These are phyloP conservation scores for Paralvinella palmiformis DNA, from an alignment of 1,140 invertebrate genomes.

Conservation along the genomic window DNA sequence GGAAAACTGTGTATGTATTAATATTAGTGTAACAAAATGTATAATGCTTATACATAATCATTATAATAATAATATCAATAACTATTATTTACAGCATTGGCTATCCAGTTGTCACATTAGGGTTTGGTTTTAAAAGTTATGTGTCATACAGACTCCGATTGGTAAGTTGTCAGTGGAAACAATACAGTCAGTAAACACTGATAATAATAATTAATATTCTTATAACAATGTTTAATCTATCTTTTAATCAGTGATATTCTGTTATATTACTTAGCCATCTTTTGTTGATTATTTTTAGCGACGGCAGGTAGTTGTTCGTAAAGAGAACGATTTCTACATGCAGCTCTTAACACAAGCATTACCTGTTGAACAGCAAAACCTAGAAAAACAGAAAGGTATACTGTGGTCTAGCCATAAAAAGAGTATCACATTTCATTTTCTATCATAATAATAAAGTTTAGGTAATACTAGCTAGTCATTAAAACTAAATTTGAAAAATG, in stretches of 20 bases:
- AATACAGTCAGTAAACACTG: neutral
- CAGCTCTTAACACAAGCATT: slow-evolving; percentile 85
- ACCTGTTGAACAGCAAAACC: slow-evolving; percentile 55
- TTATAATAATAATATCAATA: no score
- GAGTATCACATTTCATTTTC: no score
- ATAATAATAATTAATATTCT: neutral
- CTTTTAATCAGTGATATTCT: no score
- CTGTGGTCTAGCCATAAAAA: no score
- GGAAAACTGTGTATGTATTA: no score
- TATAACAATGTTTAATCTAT: no score
- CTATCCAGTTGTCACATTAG: slow-evolving; percentile 93
- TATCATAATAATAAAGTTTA: no score
- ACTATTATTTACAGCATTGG: slow-evolving; percentile 75
- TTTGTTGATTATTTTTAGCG: slow-evolving; percentile 56
- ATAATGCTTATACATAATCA: no score
- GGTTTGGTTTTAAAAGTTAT: slow-evolving; percentile 94
- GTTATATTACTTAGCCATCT: neutral
- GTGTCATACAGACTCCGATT: slow-evolving; percentile 83
- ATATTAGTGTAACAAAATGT: no score
- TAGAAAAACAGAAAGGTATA: slow-evolving; percentile 15
- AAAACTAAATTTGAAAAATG: no score
- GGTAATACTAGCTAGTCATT: no score
- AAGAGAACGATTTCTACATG: slow-evolving; percentile 93
- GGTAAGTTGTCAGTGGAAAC: slow-evolving; percentile 52
- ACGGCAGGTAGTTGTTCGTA: slow-evolving; percentile 86